Conservation (phyloP, 2,888 invertebrate genomes). For the Ormyrus labotus region DNA sequence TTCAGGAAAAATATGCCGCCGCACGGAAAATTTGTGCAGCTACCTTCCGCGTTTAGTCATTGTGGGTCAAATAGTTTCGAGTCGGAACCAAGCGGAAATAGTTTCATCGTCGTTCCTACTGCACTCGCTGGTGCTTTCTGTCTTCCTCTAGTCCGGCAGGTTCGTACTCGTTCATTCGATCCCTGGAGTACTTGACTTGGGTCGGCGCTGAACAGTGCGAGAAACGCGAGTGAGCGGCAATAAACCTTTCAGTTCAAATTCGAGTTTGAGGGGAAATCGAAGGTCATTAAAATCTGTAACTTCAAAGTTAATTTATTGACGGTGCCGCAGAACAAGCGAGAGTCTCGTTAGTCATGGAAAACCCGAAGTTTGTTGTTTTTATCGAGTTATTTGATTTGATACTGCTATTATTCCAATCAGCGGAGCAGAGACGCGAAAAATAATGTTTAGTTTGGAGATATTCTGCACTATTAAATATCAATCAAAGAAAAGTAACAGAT, state of each 20-base stretch:
- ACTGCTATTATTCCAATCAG: constrained; percentile 3
- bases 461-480: too few relatives aligned
- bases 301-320: constrained; percentile 46
- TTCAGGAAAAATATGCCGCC: constrained; percentile 57
- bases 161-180: background rate
- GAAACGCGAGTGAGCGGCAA: constrained; percentile 38
- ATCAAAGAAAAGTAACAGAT: too few relatives aligned
- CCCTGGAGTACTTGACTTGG: constrained; percentile 23
- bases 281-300: constrained; percentile 49
- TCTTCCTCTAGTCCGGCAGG: background rate
- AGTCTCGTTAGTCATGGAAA: background rate
- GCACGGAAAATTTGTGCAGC: too few relatives aligned
- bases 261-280: constrained; percentile 40
- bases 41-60: background rate
- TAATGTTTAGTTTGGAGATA: too few relatives aligned
- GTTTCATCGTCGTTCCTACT: constrained; percentile 44
- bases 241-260: constrained; percentile 47
- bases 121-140: background rate
- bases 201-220: background rate
- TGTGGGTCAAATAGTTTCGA: constrained; percentile 52
- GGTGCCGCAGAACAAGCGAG: background rate
- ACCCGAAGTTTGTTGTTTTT: constrained; percentile 12
- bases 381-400: constrained; percentile 1
- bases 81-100: constrained; percentile 41
- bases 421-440: too few relatives aligned